Percentiles rank a stretch among this genome's conserved stretches.
Conservation (phyloP, 2,888 invertebrate species). For the Tineola bisselliella region DNA sequence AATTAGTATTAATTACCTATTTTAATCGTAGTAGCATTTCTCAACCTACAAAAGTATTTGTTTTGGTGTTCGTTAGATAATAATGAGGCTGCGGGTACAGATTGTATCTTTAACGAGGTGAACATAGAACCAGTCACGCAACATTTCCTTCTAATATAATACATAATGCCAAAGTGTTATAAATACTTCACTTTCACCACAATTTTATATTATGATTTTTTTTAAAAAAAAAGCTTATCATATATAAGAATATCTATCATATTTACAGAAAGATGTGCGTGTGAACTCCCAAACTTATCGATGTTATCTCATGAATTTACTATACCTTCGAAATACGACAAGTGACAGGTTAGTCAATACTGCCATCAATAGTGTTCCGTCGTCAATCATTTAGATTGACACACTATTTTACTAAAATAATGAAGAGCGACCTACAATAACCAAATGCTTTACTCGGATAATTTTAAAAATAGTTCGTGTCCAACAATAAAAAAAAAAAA, state of each 20-base stretch:
- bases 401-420: neutral
- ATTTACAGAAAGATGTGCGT: neutral
- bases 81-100: neutral
- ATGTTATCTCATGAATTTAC: neutral
- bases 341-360: constrained; percentile 2
- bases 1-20: neutral
- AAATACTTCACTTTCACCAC: neutral
- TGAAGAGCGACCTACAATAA: neutral
- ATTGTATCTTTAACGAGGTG: neutral
- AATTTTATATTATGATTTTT: neutral
- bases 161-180: neutral
- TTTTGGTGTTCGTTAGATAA: neutral
- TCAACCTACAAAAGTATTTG: neutral
- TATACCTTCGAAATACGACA: neutral
- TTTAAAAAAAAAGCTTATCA: neutral
- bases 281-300: neutral
- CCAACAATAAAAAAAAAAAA: no score
- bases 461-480: no score
- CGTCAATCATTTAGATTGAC: neutral
- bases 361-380: neutral
- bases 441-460: neutral
- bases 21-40: neutral
- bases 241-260: no score
- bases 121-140: neutral
- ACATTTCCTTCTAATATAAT: neutral